Conservation (phyloP, 2,888 invertebrate species). For the Drosophila histrio region DNA sequence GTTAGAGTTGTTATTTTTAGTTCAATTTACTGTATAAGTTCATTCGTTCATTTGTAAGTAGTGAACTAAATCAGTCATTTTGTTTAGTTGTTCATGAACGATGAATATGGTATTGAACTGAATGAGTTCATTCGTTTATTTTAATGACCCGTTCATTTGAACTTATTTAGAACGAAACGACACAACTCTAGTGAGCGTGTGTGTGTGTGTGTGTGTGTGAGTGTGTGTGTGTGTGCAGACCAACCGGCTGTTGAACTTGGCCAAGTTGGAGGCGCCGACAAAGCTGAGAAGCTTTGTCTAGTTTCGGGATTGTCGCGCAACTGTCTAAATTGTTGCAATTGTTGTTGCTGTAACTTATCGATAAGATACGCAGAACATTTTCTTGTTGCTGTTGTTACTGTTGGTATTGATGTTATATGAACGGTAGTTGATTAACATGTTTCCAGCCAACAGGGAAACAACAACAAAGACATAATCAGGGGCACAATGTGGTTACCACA, state of each 20-base stretch:
- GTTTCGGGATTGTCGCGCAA: conserved; percentile 23
- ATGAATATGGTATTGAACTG: too few species aligned
- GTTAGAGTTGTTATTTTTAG: too few species aligned
- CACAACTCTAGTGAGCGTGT: too few species aligned
- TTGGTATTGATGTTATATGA: conserved; percentile 15
- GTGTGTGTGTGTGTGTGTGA: neutral
- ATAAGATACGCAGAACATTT: conserved; percentile 26
- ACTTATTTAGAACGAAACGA: too few species aligned
- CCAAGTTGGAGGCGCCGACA: conserved; percentile 14
- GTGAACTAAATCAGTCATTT: too few species aligned
- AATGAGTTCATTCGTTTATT: too few species aligned
- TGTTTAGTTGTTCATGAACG: too few species aligned
- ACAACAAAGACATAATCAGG: neutral
- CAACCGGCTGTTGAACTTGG: conserved; percentile 48
- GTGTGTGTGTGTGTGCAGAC: conserved; percentile 1
- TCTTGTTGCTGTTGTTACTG: conserved; percentile 1
- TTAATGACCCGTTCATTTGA: too few species aligned
- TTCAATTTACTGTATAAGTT: too few species aligned
- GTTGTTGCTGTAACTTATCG: conserved; percentile 16
- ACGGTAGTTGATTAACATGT: conserved; percentile 28
- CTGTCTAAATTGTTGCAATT: conserved; percentile 2
- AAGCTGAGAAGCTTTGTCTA: conserved; percentile 29
- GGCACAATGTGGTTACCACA: neutral
- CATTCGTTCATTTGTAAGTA: too few species aligned
- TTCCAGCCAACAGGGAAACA: neutral